Conservation (phyloP, 2,888 invertebrate species). For the Nomada flava region DNA sequence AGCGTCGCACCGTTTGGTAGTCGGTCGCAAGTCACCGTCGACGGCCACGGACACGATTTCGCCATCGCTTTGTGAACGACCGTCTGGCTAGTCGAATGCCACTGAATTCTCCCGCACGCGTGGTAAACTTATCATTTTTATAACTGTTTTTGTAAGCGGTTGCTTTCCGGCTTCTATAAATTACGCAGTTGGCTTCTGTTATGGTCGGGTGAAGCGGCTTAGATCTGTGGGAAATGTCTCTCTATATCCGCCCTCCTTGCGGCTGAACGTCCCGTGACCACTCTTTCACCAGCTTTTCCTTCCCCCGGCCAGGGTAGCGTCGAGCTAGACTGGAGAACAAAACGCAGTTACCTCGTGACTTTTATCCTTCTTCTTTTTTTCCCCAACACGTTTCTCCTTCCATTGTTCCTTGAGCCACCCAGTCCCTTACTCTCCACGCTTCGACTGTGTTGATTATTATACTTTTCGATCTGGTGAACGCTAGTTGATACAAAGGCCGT, state of each 20-base stretch:
- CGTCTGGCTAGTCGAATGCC: conserved; percentile 25
- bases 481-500: not conserved
- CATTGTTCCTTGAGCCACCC: not conserved
- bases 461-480: conserved; percentile 2
- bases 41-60: conserved; percentile 37
- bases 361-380: conserved; percentile 74
- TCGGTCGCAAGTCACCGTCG: conserved; percentile 23
- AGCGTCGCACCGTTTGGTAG: conserved; percentile 72
- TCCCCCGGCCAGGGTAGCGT: conserved; percentile 3
- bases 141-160: conserved; percentile 81
- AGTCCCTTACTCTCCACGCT: not conserved
- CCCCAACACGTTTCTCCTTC: conserved; percentile 64
- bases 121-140: conserved; percentile 77
- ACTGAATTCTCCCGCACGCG: conserved; percentile 57
- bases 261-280: conserved; percentile 19
- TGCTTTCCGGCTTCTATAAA: conserved; percentile 82
- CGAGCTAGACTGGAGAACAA: conserved; percentile 79
- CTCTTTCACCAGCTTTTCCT: conserved; percentile 44
- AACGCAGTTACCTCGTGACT: conserved; percentile 68
- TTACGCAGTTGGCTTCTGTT: conserved; percentile 67
- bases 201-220: conserved; percentile 63
- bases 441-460: not conserved
- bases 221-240: conserved; percentile 82
- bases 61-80: conserved; percentile 20
- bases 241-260: conserved; percentile 60